Evolutionary conservation across 2,113 vertebrate genomes (phyloP), one percentile per base, ranked within the genome.

Genomic region (Vombatus ursinus): DNA sequence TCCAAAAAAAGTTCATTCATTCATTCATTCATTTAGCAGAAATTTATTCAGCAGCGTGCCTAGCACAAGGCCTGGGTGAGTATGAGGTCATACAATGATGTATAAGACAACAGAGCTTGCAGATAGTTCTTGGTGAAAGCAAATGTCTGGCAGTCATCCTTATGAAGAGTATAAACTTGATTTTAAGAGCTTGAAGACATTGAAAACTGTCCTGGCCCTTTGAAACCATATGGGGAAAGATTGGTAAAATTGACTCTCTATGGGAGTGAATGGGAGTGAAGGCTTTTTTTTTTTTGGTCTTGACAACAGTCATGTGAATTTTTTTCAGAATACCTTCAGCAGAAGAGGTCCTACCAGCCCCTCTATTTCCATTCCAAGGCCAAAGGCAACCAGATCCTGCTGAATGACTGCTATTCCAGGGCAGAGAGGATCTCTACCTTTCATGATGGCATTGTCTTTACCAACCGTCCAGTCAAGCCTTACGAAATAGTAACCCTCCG

Each of bases 381-480:
- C 61, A 96, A 98, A 26, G 99, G 99, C 11, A 31, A 92, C 0
- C 96, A 95, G 84, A 97, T 99, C 92, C 52, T 8, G 0, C 97
- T 99, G 96, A 98, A 98, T 31, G 47, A 91, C 0, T 93, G 50
- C 0, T 19, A 52, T 2, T 94, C 95, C 9, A 95, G 89, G 0
- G 99, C 99, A 0, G 91, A 94, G 28, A 97, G 99, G 89, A 0
- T 0, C 0, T 0, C 3, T 53, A 98, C 99, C 0, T 99, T 99
- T 97, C 98, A 93, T 14, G 95, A 99, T 3, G 99, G 99, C 26
- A 97, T 99, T 93, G 98, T 99, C 92, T 99, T 99, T 98, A 99
- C 99, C 97, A 99, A 96, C 96, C 98, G 99, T 3, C 97, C 98
- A 0, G 52, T 99, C 84, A 91, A 0, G n/a, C 24, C 94, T 0